A percentile compares a stretch with the other conserved stretches of the same genome.
Conservation (phyloP, 2,113 vertebrate genomes). For the Rhineura floridana region DNA sequence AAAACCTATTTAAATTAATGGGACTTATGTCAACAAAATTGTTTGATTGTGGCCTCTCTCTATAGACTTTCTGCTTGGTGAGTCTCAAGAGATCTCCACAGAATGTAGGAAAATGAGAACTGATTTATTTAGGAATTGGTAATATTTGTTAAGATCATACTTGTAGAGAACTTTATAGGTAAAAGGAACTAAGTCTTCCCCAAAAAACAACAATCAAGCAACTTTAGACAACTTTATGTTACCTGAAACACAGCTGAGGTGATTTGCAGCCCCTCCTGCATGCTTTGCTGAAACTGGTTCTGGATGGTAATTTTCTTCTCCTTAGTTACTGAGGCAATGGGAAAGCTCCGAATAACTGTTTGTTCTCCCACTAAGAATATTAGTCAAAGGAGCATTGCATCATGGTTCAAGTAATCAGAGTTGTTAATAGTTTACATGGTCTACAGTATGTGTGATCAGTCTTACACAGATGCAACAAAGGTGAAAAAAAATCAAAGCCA, state of each 20-base stretch:
- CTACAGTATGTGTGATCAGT: background rate
- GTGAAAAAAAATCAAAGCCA: background rate
- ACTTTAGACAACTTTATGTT: conserved; percentile 40
- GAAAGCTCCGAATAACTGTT: conserved; percentile 91
- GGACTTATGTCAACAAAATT: background rate
- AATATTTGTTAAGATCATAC: background rate
- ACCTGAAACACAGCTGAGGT: conserved; percentile 96
- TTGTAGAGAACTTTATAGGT: background rate
- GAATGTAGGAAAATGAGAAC: background rate
- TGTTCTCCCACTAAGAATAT: conserved; percentile 91
- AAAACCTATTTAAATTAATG: background rate
- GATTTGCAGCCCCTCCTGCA: conserved; percentile 96
- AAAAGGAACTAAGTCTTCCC: conserved; percentile 11
- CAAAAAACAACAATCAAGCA: conserved; percentile 7
- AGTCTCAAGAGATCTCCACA: background rate
- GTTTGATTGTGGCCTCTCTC: background rate
- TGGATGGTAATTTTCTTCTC: conserved; percentile 97
- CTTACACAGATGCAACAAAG: background rate
- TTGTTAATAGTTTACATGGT: background rate
- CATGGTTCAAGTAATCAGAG: background rate
- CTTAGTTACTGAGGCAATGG: conserved; percentile 91
- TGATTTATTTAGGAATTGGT: background rate
- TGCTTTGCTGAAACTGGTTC: conserved; percentile 94
- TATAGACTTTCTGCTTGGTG: background rate
- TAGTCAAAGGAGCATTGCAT: conserved; percentile 32